Conservation (phyloP, 2,113 vertebrate species). For the Euleptes europaea region DNA sequence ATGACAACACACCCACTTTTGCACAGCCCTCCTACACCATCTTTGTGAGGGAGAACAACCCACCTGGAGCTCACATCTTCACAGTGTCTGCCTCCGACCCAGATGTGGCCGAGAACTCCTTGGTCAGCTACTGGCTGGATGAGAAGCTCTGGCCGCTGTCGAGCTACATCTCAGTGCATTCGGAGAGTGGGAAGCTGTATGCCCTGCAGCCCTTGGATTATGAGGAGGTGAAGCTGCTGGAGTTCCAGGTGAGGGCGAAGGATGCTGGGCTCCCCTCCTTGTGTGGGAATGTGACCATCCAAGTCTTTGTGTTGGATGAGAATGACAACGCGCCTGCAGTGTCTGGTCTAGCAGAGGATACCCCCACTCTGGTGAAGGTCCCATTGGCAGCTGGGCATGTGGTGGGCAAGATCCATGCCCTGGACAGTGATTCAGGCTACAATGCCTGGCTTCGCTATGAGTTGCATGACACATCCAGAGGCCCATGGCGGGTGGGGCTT, state of each 20-base stretch:
- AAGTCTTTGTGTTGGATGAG: constrained; percentile 71
- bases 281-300: constrained; percentile 63
- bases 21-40: constrained; percentile 70
- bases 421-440: constrained; percentile 75
- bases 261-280: constrained; percentile 69
- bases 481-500: not conserved
- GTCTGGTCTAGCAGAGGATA: not conserved
- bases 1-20: constrained; percentile 77
- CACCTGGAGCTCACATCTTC: constrained; percentile 68
- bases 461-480: not conserved
- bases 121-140: constrained; percentile 70
- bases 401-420: constrained; percentile 72
- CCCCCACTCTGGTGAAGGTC: constrained; percentile 32
- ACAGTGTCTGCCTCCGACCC: constrained; percentile 63
- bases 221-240: constrained; percentile 72
- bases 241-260: constrained; percentile 74
- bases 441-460: constrained; percentile 61
- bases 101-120: constrained; percentile 74
- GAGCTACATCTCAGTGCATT: constrained; percentile 64
- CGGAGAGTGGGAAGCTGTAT: constrained; percentile 44
- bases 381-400: constrained; percentile 61
- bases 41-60: constrained; percentile 68
- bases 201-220: constrained; percentile 57
- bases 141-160: constrained; percentile 56
- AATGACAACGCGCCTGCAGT: constrained; percentile 73